phyloP scores from a whole-genome alignment of 1,140 invertebrate genomes.

The Phortica variegata region DNA sequence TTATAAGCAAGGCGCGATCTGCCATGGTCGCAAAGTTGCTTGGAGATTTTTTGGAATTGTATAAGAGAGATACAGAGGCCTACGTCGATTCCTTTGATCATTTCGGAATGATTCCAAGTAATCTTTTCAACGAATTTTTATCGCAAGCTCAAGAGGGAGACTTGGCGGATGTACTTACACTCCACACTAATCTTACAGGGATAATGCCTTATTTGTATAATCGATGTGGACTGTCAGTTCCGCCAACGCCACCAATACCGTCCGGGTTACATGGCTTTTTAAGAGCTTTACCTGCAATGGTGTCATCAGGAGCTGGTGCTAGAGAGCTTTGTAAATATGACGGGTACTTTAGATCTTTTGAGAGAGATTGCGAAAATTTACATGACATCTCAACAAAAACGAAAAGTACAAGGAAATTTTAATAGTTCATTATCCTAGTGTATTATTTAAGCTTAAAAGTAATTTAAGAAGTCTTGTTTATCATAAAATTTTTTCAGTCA shows the following conservation, averaged over 20 bases:
- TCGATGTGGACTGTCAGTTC: conserved; percentile 40
- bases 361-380: conserved; percentile 30
- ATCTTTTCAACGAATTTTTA: conserved; percentile 64
- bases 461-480: conserved; percentile 10
- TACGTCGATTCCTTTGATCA: conserved; percentile 69
- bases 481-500: conserved; percentile 18
- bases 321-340: conserved; percentile 45
- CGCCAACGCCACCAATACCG: conserved; percentile 50
- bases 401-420: conserved; percentile 17
- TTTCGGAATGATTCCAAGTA: conserved; percentile 63
- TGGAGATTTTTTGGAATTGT: conserved; percentile 88
- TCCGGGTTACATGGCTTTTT: conserved; percentile 50
- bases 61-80: conserved; percentile 81
- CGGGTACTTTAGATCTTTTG: conserved; percentile 34
- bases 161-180: conserved; percentile 44
- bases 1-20: conserved; percentile 79
- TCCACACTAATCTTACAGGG: conserved; percentile 53
- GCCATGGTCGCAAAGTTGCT: conserved; percentile 87
- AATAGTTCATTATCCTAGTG: conserved; percentile 4
- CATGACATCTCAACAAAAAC: conserved; percentile 27
- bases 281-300: conserved; percentile 51
- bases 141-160: conserved; percentile 55
- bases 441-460: not conserved
- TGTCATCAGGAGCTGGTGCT: conserved; percentile 17
- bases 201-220: conserved; percentile 55